These are phyloP conservation scores for Lutjanus erythropterus DNA, from an alignment of 2,113 vertebrate genomes.

Conservation along the genomic window DNA sequence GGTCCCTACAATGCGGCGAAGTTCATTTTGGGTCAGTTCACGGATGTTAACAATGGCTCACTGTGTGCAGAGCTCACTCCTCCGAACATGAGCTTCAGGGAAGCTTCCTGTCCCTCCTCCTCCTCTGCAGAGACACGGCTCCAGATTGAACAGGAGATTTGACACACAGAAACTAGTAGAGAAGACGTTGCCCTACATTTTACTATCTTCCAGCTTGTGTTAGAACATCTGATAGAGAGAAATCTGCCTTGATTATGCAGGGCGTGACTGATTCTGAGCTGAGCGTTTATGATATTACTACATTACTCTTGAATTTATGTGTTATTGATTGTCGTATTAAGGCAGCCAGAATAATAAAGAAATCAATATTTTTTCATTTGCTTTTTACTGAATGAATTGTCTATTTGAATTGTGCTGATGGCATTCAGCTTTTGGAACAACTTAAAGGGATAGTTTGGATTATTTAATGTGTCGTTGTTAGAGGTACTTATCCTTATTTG, in stretches of 20 bases:
- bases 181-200: background rate
- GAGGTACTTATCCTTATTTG: no score
- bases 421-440: conserved; percentile 11
- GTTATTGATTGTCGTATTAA: conserved; percentile 20
- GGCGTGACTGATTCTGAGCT: conserved; percentile 7
- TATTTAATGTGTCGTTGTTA: no score
- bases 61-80: conserved; percentile 48
- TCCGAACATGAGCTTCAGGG: conserved; percentile 54
- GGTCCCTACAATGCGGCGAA: conserved; percentile 29
- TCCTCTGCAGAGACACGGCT: conserved; percentile 3
- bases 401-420: conserved; percentile 1
- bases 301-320: conserved; percentile 19
- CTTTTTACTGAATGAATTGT: background rate
- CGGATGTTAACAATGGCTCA: conserved; percentile 54
- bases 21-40: conserved; percentile 55
- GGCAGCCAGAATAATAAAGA: background rate
- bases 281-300: background rate
- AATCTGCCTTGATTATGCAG: background rate
- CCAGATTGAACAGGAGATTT: background rate
- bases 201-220: background rate
- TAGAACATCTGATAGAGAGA: background rate
- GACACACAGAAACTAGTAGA: background rate
- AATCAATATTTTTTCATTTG: conserved; percentile 39
- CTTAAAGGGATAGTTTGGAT: no score
- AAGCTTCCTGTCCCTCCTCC: conserved; percentile 55